A percentile compares a stretch with the other conserved stretches of the same genome.
phyloP scores from a whole-genome alignment of 2,797 vertebrate genomes.

The Eupleurogrammus muticus region DNA sequence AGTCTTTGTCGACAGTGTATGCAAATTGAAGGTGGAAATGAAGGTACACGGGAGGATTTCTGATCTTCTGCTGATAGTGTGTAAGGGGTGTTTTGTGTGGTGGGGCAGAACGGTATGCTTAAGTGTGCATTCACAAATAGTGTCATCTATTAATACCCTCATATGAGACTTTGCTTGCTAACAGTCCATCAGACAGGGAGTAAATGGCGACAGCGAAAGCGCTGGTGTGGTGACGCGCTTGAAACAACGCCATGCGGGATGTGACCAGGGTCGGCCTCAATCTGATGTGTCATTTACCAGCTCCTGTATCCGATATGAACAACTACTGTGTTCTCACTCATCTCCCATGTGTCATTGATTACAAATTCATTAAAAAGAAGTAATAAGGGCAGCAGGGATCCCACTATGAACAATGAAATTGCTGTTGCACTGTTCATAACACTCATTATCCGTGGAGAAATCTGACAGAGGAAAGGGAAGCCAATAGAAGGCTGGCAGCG shows the following conservation, averaged over 20 bases:
- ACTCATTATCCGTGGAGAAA: constrained; percentile 51
- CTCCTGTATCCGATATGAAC: constrained; percentile 30
- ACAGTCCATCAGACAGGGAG: constrained; percentile 11
- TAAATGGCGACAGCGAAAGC: background rate
- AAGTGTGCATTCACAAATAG: constrained; percentile 27
- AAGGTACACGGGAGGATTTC: background rate
- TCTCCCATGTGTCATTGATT: constrained; percentile 52
- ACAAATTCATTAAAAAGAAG: constrained; percentile 62
- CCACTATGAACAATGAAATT: constrained; percentile 47
- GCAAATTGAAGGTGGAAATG: background rate
- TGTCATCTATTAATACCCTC: constrained; percentile 55
- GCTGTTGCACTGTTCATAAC: constrained; percentile 30
- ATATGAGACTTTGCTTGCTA: constrained; percentile 34
- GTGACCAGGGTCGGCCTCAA: constrained; percentile 54
- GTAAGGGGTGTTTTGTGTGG: background rate
- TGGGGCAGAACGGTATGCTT: background rate
- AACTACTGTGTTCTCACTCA: constrained; percentile 18
- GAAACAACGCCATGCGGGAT: constrained; percentile 31
- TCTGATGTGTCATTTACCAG: constrained; percentile 63
- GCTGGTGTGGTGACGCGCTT: background rate
- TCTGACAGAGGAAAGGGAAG: constrained; percentile 20
- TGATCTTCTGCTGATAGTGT: background rate
- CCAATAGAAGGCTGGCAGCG: constrained; percentile 30
- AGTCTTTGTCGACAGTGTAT: background rate
- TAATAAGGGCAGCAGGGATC: constrained; percentile 50